Evolutionary conservation across 2,888 invertebrate species (phyloP), one percentile per base, ranked within the genome.

Genomic region (Silvanus unidentatus): DNA sequence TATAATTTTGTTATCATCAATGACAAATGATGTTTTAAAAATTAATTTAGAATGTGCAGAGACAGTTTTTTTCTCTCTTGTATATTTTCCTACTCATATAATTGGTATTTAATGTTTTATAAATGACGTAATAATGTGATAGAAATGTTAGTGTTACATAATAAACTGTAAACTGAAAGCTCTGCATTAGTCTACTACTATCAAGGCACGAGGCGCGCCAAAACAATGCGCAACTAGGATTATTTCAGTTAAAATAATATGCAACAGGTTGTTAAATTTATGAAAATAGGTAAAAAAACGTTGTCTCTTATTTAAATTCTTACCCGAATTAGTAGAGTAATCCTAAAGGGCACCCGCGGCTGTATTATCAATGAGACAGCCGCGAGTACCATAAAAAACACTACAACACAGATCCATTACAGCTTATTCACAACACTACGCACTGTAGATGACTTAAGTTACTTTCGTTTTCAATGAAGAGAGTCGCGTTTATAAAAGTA

Each of bases 321-420:
- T 61, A 68, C 66, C 63, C 62, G 61, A 58, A 62, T 55, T 32
- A 63, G 60, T 48, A 47, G 49, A 49, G 55, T 59, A 62, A 58
- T 68, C 66, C 68, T 66, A 67, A 60, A 66, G 60, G 62, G 63
- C 64, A 65, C 63, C 60, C 63, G 64, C 64, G 64, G 61, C 60
- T 54, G 54, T 58, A 49, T 55, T 54, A 62, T 61, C 61, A 64
- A 59, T 57, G 54, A 62, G 64, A 60, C 55, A 56, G 62, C 57
- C 66, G 65, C 65, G 64, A 66, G 62, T 65, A 68, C 68, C 60
- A 57, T 57, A 58, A 60, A 59, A 52, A 61, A 62, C 63, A 66
- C 63, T 63, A 60, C 59, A 54, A 56, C 60, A 58, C 59, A 57
- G 62, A 65, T 63, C 67, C 68, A 70, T 69, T 59, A 29, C 27